These are phyloP conservation scores for Rhizomys pruinosus DNA, from an alignment of 2,113 vertebrate species.

Conservation along the genomic window DNA sequence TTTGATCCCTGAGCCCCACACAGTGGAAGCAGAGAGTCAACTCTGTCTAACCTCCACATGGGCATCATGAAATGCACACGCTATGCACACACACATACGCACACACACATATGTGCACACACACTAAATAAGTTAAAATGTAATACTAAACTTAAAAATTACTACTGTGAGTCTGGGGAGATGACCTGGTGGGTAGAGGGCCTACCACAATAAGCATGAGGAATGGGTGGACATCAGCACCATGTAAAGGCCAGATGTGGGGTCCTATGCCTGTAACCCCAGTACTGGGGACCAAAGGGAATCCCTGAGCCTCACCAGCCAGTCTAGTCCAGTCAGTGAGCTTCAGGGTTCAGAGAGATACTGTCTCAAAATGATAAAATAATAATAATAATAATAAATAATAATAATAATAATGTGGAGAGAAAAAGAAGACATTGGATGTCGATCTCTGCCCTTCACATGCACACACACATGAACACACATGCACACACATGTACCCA, in stretches of 20 bases:
- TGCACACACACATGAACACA: neutral
- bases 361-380: neutral
- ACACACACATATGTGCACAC: neutral
- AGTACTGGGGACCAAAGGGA: neutral
- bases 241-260: neutral
- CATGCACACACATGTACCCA: neutral
- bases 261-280: neutral
- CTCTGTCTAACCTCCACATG: neutral
- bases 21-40: neutral
- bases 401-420: neutral
- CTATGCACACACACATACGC: neutral
- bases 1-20: neutral
- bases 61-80: neutral
- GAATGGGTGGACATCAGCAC: neutral
- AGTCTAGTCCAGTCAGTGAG: neutral
- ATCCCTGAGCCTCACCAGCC: neutral
- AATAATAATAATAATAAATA: too few relatives aligned
- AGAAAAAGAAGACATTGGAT: neutral
- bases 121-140: too few relatives aligned
- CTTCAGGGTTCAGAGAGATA: neutral
- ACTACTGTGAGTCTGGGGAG: neutral
- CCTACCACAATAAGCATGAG: too few relatives aligned
- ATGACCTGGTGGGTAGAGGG: too few relatives aligned
- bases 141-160: too few relatives aligned
- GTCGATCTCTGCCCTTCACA: neutral